Evolutionary conservation across 2,888 invertebrate species (phyloP), one percentile per base, ranked within the genome.

Genomic region (Ectemnius lituratus): DNA sequence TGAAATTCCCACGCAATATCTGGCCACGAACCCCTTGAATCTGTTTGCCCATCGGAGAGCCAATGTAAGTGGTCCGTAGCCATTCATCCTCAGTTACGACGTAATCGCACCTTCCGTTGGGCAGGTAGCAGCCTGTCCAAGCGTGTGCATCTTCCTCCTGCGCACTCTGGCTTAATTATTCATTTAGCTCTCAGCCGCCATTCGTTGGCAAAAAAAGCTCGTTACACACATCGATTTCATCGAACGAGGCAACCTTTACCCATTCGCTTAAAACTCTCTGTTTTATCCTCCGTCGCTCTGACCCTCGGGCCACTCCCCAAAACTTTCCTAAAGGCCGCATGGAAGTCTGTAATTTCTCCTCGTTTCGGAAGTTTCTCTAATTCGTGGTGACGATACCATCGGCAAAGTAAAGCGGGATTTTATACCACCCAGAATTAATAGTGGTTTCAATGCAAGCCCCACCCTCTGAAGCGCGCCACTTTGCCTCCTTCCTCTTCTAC

Each of bases 151-250:
- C 67, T 67, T 62, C 68, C 68, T 62, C 28, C 49, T 57, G 59
- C 61, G 72, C 59, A 52, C 57, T 66, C 69, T 58, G 69, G 69
- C 62, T 68, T 73, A 69, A 76, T 37, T 37, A 76, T 76, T 76
- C 76, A 73, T 73, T 73, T 70, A 70, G 62, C 56, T 70, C 49
- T 37, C 1, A 37, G 37, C 37, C 16, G 16, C n/a, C 16, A 11
- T 5, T 37, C 61, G 58, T 20, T 46, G 58, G 23, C 66, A 56
- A 58, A 45, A 60, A 62, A 69, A 69, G 69, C 69, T 76, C 66
- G 71, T 73, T 69, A 73, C 59, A 63, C 60, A 62, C 46, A 28
- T 49, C 63, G 68, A 68, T 76, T 69, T 76, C 69, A 65, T 67
- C 63, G 76, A 49, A 64, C 18, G 14, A 62, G 18, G 20, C 5